A percentile compares a stretch with the other conserved stretches of the same genome.
These are phyloP conservation scores for Tetrapedia diversipes DNA, from an alignment of 2,888 invertebrate genomes.

Conservation along the genomic window DNA sequence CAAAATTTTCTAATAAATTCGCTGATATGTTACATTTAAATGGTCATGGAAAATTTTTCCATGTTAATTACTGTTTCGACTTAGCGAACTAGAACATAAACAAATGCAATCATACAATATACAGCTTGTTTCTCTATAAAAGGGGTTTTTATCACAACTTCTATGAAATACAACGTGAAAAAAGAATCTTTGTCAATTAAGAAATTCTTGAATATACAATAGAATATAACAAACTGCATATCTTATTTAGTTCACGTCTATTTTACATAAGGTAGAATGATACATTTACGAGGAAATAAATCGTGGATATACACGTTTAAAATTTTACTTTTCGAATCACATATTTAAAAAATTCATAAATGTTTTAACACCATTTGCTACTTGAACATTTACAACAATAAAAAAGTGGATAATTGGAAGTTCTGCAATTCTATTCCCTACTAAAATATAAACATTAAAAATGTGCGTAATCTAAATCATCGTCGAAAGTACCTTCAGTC, in stretches of 20 bases:
- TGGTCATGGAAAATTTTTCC: constrained; percentile 41
- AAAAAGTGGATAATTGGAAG: constrained; percentile 13
- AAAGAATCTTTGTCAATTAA: not conserved
- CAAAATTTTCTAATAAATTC: constrained; percentile 51
- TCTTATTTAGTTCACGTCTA: constrained; percentile 14
- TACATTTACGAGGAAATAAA: constrained; percentile 11
- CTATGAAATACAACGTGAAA: constrained; percentile 3
- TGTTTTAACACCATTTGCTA: not conserved
- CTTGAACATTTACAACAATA: not conserved
- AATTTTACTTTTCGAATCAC: not conserved
- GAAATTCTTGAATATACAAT: not conserved
- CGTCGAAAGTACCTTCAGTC: constrained; percentile 31
- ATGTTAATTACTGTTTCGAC: constrained; percentile 23
- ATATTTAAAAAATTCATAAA: not conserved
- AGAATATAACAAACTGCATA: constrained; percentile 23
- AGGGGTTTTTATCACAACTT: constrained; percentile 7
- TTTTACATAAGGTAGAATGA: constrained; percentile 6
- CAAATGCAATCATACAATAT: constrained; percentile 10
- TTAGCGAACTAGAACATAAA: constrained; percentile 56
- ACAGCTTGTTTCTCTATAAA: not conserved
- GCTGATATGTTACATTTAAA: constrained; percentile 62
- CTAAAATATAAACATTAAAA: constrained; percentile 20
- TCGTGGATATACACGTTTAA: constrained; percentile 20
- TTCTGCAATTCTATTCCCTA: not conserved
- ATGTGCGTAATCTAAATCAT: constrained; percentile 41